Evolutionary conservation across 1,140 invertebrate species (phyloP).

Genomic region (Carcinoscorpius rotundicauda): DNA sequence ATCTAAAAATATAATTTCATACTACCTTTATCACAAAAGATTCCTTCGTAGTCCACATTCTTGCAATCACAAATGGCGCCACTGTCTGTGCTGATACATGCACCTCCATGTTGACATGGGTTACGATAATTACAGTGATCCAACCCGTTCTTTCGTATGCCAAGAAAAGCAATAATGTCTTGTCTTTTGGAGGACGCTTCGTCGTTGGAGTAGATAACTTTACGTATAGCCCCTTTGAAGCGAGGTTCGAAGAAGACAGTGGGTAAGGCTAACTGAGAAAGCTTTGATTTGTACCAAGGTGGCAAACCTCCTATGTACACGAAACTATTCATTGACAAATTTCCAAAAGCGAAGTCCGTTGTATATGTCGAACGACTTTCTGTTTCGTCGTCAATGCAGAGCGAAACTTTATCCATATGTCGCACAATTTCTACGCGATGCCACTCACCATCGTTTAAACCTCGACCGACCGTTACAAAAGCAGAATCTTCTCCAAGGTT

Average conservation of each 20-base stretch:
- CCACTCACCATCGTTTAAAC: slow-evolving; percentile 78
- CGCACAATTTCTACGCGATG: slow-evolving; percentile 64
- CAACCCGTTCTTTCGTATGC: slow-evolving; percentile 44
- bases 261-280: slow-evolving; percentile 65
- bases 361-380: slow-evolving; percentile 46
- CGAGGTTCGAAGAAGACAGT: slow-evolving; percentile 83
- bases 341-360: slow-evolving; percentile 51
- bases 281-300: slow-evolving; percentile 68
- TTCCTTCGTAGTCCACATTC: slow-evolving; percentile 76
- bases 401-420: slow-evolving; percentile 58
- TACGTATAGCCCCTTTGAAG: slow-evolving; percentile 68
- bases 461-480: slow-evolving; percentile 69
- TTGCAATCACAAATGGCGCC: slow-evolving; percentile 88
- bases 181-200: slow-evolving; percentile 53
- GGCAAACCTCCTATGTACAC: slow-evolving; percentile 87
- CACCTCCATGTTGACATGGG: slow-evolving; percentile 83
- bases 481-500: slow-evolving; percentile 75
- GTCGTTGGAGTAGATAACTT: slow-evolving; percentile 69
- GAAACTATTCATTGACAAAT: slow-evolving; percentile 69
- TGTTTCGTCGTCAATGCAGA: slow-evolving; percentile 62
- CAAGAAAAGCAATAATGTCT: slow-evolving; percentile 55
- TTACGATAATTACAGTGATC: slow-evolving; percentile 74
- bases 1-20: too few relatives aligned
- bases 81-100: slow-evolving; percentile 85
- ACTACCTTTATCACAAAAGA: slow-evolving; percentile 83